A percentile compares a stretch with the other conserved stretches of the same genome.
These are phyloP conservation scores for Ophion ventricosus DNA, from an alignment of 2,888 invertebrate genomes.

Conservation along the genomic window DNA sequence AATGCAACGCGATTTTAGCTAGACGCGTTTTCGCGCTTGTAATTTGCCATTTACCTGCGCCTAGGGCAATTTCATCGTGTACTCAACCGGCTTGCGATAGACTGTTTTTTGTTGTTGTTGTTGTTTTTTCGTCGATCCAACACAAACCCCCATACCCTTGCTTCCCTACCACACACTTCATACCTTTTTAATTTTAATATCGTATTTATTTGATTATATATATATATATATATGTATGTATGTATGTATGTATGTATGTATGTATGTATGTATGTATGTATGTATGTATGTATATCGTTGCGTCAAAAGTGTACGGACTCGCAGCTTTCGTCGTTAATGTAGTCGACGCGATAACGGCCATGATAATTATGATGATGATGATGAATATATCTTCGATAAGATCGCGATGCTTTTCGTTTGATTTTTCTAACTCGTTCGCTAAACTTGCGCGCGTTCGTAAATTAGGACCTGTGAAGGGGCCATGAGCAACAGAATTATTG, in stretches of 20 bases:
- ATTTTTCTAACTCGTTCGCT: constrained; percentile 33
- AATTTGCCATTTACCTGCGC: constrained; percentile 22
- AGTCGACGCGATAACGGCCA: constrained; percentile 39
- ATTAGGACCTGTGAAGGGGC: constrained; percentile 51
- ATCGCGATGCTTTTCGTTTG: constrained; percentile 32
- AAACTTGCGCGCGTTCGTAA: constrained; percentile 26
- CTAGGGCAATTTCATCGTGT: constrained; percentile 15
- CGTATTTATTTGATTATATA: constrained; percentile 64
- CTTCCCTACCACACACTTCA: constrained; percentile 43
- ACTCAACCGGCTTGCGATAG: constrained; percentile 32
- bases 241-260: constrained; percentile 30
- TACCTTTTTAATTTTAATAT: constrained; percentile 54
- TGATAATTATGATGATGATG: constrained; percentile 37
- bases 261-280: constrained; percentile 32
- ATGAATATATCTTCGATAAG: constrained; percentile 49
- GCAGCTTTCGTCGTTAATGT: constrained; percentile 32
- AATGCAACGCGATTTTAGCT: constrained; percentile 14
- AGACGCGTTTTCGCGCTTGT: constrained; percentile 5
- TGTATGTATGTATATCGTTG: constrained; percentile 18
- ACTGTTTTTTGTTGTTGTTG: constrained; percentile 14
- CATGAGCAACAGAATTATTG: constrained; percentile 41
- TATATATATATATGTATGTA: constrained; percentile 23
- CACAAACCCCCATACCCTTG: background rate
- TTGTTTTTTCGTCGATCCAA: background rate
- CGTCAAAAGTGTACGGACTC: constrained; percentile 38